Conservation (phyloP, 2,113 vertebrate genomes). For the Hydropotes inermis region DNA sequence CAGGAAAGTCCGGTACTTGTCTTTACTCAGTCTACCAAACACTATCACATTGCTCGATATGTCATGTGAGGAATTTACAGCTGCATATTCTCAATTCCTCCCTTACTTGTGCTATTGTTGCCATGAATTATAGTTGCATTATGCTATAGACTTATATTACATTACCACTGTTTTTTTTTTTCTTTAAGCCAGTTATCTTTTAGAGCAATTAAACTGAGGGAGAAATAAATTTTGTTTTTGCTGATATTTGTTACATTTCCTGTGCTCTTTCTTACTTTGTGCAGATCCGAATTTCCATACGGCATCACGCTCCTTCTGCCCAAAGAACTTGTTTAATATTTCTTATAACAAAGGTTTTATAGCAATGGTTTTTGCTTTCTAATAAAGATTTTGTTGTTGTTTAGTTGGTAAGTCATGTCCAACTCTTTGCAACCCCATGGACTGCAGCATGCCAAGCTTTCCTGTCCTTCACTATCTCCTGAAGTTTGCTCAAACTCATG, state of each 20-base stretch:
- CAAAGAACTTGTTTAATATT: not conserved
- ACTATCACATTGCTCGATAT: accelerated
- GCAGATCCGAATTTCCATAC: not conserved
- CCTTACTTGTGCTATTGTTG: not conserved
- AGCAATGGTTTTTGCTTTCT: not conserved
- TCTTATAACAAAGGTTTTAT: not conserved
- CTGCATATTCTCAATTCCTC: accelerated
- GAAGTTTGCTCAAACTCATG: not conserved
- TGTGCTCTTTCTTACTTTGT: not conserved
- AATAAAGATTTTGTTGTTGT: not conserved
- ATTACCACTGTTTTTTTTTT: not conserved
- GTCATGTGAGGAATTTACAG: not conserved
- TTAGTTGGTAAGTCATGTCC: not conserved
- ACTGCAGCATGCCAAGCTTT: not conserved
- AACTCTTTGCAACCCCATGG: not conserved
- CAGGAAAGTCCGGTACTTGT: accelerated
- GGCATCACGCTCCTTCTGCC: not conserved
- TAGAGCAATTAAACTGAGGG: too few relatives aligned
- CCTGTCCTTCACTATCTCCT: not conserved
- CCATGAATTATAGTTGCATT: accelerated
- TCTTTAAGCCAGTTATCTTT: not conserved
- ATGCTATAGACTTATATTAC: accelerated
- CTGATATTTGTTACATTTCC: not conserved
- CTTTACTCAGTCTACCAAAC: not conserved
- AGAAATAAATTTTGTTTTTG: not conserved